Base-by-base conservation (phyloP, 2,797 vertebrate species). In the Lerista edwardsae region DNA sequence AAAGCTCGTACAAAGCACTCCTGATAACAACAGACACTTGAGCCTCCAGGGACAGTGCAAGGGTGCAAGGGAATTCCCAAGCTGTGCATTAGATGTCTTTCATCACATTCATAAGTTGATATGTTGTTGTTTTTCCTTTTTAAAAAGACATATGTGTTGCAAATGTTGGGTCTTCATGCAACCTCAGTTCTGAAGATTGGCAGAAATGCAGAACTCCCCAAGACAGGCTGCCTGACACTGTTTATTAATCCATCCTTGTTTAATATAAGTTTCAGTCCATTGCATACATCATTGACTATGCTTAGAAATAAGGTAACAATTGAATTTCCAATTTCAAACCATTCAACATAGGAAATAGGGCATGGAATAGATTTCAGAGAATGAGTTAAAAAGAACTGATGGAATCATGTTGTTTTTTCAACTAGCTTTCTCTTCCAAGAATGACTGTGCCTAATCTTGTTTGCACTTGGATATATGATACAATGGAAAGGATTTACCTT, bases 161-260 rank as follows among this genome's bases (percentile, higher is more conserved):
- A 62, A 65, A 9, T 11, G 7, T 39, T 78, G 39, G 19, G 8
- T n/a, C 62, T 25, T 64, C 29, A 65, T 19, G 62, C 61, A n/a
- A n/a, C 10, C 6, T 19, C 44, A 41, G 8, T 61, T 61, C 59
- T 61, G 59, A 61, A 61, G 59, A 61, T 12, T 61, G 59, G 5
- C 59, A 25, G 3, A 19, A 19, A 61, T 25, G 21, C 8, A 61
- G 59, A 61, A 17, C 23, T 61, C 5, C 59, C 59, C 25, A 61
- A 61, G 21, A 17, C 21, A 61, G 59, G 21, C 8, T 23, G 21
- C 59, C 59, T 25, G 23, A 61, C 23, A 61, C 59, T 61, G 36
- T 1, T n/a, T 12, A 62, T 85, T 92, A 84, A 83, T 68, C 3
- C 10, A 83, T 5, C 39, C 72, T 41, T 68, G 84, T 83, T 55